Conservation (phyloP, 2,797 vertebrate genomes). For the Pangasius larnaudii region DNA sequence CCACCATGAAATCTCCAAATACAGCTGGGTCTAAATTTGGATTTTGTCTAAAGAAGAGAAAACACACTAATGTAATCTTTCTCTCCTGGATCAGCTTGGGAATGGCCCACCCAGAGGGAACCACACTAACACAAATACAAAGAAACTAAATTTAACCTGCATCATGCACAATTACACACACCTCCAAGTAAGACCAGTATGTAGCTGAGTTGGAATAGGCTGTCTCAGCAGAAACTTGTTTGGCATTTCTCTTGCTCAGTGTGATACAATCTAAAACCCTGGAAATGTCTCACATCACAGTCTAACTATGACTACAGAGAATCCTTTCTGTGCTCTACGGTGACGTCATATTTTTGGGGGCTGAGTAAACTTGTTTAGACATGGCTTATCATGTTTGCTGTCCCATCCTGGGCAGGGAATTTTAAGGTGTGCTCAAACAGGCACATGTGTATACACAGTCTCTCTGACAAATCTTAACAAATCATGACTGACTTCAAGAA, state of each 20-base stretch:
- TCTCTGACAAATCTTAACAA: conserved; percentile 56
- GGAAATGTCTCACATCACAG: conserved; percentile 9
- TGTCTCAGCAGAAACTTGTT: conserved; percentile 3
- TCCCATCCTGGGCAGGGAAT: conserved; percentile 72
- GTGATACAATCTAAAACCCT: conserved; percentile 69
- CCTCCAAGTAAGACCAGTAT: conserved; percentile 15
- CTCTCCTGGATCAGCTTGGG: conserved; percentile 49
- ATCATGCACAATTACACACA: conserved; percentile 44
- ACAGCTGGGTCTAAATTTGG: conserved; percentile 30
- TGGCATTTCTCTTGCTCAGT: conserved; percentile 64
- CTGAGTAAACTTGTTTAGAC: conserved; percentile 80
- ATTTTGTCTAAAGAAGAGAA: conserved; percentile 48
- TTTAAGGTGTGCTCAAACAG: conserved; percentile 73
- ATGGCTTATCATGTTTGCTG: conserved; percentile 65
- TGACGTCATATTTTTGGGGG: conserved; percentile 59
- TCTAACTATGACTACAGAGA: conserved; percentile 36
- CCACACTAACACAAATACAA: conserved; percentile 57
- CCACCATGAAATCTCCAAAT: conserved; percentile 41
- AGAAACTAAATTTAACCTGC: conserved; percentile 53
- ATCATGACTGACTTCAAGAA: conserved; percentile 55
- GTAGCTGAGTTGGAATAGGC: conserved; percentile 16
- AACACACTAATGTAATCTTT: conserved; percentile 43
- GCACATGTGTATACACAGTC: conserved; percentile 56
- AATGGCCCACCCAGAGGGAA: conserved; percentile 52
- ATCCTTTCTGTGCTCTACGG: conserved; percentile 1